Percentiles rank a stretch among this genome's conserved stretches.
These are phyloP conservation scores for Abrostola triplasia DNA, from an alignment of 2,888 invertebrate species.

Conservation along the genomic window DNA sequence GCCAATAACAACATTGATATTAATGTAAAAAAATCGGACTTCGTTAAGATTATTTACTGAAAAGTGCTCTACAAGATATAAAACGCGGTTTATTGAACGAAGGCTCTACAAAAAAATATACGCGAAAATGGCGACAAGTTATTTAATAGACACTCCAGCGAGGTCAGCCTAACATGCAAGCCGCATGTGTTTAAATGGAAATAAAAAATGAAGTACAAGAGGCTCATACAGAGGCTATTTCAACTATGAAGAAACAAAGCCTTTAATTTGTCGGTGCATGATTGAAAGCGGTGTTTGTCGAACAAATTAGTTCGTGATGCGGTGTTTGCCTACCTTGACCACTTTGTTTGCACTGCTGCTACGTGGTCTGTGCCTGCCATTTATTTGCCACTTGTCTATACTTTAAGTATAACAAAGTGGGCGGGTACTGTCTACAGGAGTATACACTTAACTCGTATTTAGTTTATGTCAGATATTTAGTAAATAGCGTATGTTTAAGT, in stretches of 20 bases:
- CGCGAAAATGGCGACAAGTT: constrained; percentile 13
- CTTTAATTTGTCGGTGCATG: constrained; percentile 7
- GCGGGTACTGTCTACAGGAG: constrained; percentile 13
- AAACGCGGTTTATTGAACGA: constrained; percentile 22
- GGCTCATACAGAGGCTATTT: constrained; percentile 14
- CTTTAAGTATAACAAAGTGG: constrained; percentile 35
- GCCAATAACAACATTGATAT: constrained; percentile 26
- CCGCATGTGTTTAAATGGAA: constrained; percentile 21
- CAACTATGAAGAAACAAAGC: constrained; percentile 12
- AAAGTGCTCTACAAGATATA: no score
- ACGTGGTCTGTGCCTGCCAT: constrained; percentile 21
- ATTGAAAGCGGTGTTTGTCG: constrained; percentile 31
- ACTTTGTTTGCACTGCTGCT: constrained; percentile 19
- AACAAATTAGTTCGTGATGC: constrained; percentile 42
- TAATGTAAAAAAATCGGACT: no score
- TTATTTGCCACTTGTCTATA: constrained; percentile 48
- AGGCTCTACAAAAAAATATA: constrained; percentile 22
- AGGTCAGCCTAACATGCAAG: constrained; percentile 27
- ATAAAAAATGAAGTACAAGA: constrained; percentile 26
- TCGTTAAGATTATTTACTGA: no score
- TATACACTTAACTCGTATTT: constrained; percentile 21
- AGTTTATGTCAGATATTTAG: constrained; percentile 36
- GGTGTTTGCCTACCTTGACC: constrained; percentile 51
- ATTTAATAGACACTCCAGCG: constrained; percentile 7
- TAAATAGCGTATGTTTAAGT: constrained; percentile 32